phyloP scores from a whole-genome alignment of 2,113 vertebrate species.

The Oceanites oceanicus region DNA sequence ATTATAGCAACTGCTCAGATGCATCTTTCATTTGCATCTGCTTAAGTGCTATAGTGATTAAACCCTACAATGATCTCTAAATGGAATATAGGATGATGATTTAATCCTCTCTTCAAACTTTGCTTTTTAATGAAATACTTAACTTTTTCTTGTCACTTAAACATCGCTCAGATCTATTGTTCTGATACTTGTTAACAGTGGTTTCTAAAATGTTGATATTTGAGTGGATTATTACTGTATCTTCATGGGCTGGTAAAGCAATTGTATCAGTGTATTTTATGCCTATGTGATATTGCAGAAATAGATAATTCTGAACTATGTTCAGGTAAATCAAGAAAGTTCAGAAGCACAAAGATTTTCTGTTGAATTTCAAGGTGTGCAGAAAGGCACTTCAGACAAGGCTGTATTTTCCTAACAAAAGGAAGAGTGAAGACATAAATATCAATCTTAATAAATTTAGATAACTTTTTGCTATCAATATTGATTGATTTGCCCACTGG shows the following conservation, averaged over 20 bases:
- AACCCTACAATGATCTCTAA: not conserved
- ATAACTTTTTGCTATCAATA: not conserved
- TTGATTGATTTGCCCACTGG: not conserved
- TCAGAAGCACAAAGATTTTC: not conserved
- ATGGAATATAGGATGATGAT: not conserved
- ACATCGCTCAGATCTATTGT: not conserved
- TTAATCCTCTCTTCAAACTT: not conserved
- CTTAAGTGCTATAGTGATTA: not conserved
- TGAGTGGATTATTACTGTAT: slow-evolving; percentile 24
- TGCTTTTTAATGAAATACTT: not conserved
- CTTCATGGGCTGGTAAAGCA: not conserved
- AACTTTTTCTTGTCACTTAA: not conserved
- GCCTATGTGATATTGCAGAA: not conserved
- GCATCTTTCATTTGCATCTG: not conserved
- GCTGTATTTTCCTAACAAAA: not conserved
- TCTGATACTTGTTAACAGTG: not conserved
- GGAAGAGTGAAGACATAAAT: not conserved
- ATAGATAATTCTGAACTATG: not conserved
- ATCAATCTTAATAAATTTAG: not conserved
- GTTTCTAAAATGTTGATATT: not conserved
- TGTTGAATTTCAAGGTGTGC: not conserved
- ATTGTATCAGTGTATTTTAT: not conserved
- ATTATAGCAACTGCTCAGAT: not conserved
- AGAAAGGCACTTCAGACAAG: not conserved
- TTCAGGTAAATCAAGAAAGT: not conserved